phyloP scores from a whole-genome alignment of 1,140 invertebrate genomes.

The Calephelis virginiensis region DNA sequence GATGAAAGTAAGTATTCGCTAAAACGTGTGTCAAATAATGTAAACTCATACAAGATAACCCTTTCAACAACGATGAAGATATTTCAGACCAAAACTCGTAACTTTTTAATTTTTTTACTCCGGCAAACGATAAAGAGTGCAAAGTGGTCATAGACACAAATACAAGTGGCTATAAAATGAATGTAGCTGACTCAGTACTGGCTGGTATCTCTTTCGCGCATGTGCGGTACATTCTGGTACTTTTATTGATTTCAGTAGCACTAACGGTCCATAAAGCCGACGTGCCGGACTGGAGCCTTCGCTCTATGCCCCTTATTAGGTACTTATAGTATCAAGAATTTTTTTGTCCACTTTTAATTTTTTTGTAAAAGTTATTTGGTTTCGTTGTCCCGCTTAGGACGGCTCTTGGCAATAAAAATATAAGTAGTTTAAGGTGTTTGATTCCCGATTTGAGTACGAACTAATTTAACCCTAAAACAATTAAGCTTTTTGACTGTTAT shows the following conservation, averaged over 20 bases:
- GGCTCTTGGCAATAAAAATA: no score
- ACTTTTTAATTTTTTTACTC: constrained; percentile 66
- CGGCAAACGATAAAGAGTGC: constrained; percentile 67
- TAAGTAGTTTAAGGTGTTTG: no score
- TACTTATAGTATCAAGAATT: constrained; percentile 62
- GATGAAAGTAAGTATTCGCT: no score
- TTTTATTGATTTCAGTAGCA: constrained; percentile 84
- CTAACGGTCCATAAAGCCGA: constrained; percentile 78
- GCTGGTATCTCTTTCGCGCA: constrained; percentile 66
- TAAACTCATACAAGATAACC: constrained; percentile 28
- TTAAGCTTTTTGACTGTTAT: no score
- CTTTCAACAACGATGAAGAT: constrained; percentile 34
- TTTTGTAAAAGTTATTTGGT: not conserved
- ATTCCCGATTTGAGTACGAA: no score
- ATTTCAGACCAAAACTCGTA: constrained; percentile 53
- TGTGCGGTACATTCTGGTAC: constrained; percentile 79
- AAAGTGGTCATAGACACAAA: constrained; percentile 77
- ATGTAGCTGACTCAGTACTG: constrained; percentile 73
- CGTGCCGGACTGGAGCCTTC: constrained; percentile 64
- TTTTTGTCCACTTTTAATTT: constrained; percentile 61
- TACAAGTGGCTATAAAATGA: constrained; percentile 76
- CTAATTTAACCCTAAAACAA: no score
- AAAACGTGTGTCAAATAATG: no score
- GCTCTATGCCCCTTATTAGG: constrained; percentile 74
- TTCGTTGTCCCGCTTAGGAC: no score